Evolutionary conservation across 2,113 vertebrate genomes (phyloP).

Genomic region (Myxocyprinus asiaticus): DNA sequence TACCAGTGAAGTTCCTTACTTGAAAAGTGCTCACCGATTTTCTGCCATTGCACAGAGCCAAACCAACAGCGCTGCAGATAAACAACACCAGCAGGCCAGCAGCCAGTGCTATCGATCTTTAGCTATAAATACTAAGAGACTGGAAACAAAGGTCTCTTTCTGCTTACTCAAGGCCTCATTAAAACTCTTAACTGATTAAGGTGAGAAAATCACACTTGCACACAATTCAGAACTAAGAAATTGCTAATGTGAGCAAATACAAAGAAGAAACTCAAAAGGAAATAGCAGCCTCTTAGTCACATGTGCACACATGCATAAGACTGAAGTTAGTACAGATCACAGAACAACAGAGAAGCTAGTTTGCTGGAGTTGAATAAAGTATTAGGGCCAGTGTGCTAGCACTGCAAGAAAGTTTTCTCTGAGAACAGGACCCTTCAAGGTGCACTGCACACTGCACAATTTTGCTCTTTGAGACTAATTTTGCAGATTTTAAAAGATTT

Average conservation of each 20-base stretch:
- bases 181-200: neutral
- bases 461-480: too few relatives aligned
- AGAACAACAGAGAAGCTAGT: too few relatives aligned
- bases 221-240: neutral
- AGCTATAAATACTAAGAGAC: slow-evolving; percentile 17
- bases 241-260: neutral
- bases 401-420: too few relatives aligned
- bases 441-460: too few relatives aligned
- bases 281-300: neutral
- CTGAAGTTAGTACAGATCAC: neutral
- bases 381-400: too few relatives aligned
- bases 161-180: slow-evolving; percentile 12
- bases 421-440: too few relatives aligned
- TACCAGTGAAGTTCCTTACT: too few relatives aligned
- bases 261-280: too few relatives aligned
- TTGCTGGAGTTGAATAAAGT: too few relatives aligned
- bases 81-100: neutral
- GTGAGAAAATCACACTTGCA: neutral
- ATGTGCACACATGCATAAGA: neutral
- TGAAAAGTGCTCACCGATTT: neutral
- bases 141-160: slow-evolving; percentile 1
- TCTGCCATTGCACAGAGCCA: neutral
- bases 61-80: neutral
- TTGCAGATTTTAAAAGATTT: too few relatives aligned
- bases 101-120: slow-evolving; percentile 6